Base-by-base conservation (phyloP, 2,113 vertebrate species). In the Gavialis gangeticus region DNA sequence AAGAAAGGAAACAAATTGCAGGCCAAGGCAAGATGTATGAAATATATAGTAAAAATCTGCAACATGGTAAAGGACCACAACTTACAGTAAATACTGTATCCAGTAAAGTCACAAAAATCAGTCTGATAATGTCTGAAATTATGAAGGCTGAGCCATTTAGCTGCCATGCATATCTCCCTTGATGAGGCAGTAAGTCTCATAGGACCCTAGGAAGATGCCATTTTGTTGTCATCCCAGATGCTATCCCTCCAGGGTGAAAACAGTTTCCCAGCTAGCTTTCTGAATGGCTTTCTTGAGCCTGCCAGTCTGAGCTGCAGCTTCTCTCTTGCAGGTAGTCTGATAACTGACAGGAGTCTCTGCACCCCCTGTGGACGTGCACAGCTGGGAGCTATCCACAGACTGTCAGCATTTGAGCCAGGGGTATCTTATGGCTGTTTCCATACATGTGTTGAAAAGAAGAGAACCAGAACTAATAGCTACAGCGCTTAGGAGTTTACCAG, bases 221-320 rank as follows among this genome's bases (percentile, higher is more conserved):
- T 27, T 79, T 63, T 57, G 89, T 69, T 28, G 19, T 14, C 58
- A 73, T 84, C 76, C 75, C 57, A 82, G 86, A 77, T 28, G 60
- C 24, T 25, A 27, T 14, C 27, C 24, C 22, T 63, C 22, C 9
- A 62, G 4, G 3, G 37, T 13, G 11, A 55, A 77, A 67, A 21
- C 4, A 67, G 30, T 84, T 90, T 69, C 75, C 82, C 28, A 82
- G 30, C 22, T 86, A 88, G 58, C 71, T 67, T 63, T 14, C 27
- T 63, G 12, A 63, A 63, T 22, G 12, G 27, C 24, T 63, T 63
- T 14, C 62, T 27, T 63, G 13, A 27, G 24, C 25, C 62, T 63
- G 15, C 62, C 62, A 63, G 22, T 14, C 15, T 63, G 24, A 14
- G 12, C 62, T 63, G 11, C 62, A 14, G 25, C 62, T 63, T 63